Evolutionary conservation across 2,113 vertebrate genomes (phyloP).

Genomic region (Laticauda colubrina): DNA sequence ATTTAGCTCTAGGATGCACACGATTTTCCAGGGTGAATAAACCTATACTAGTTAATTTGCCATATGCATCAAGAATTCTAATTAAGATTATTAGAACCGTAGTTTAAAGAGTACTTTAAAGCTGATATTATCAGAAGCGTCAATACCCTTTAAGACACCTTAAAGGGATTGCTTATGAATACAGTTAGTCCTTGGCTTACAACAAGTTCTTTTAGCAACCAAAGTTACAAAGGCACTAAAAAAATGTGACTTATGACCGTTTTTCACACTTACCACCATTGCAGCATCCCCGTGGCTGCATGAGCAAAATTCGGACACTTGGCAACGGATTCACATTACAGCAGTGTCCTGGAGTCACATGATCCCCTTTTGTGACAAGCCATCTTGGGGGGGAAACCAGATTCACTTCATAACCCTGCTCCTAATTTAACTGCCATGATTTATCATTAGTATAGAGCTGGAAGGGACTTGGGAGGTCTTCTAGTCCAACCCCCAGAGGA

Average conservation of each 20-base stretch:
- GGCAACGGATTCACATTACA: not conserved
- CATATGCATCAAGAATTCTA: not conserved
- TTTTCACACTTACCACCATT: not conserved
- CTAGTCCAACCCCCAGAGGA: no score
- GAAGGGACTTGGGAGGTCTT: no score
- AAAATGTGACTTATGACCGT: not conserved
- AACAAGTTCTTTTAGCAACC: no score
- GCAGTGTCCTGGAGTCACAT: no score
- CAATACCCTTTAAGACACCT: not conserved
- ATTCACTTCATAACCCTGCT: no score
- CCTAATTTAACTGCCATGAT: no score
- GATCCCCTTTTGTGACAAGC: not conserved
- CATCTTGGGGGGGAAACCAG: no score
- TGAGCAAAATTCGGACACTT: not conserved
- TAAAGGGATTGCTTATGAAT: not conserved
- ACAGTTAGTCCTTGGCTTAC: not conserved
- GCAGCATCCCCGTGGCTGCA: no score
- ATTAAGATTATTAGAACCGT: not conserved
- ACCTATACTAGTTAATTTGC: not conserved
- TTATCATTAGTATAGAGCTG: no score
- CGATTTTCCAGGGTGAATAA: not conserved
- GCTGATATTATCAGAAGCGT: not conserved
- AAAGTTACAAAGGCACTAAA: not conserved
- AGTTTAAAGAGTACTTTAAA: not conserved
- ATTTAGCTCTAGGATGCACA: not conserved